Percentiles rank a stretch among this genome's conserved stretches.
Evolutionary conservation across 2,113 vertebrate genomes (phyloP).

Genomic region (Mirza zaza): DNA sequence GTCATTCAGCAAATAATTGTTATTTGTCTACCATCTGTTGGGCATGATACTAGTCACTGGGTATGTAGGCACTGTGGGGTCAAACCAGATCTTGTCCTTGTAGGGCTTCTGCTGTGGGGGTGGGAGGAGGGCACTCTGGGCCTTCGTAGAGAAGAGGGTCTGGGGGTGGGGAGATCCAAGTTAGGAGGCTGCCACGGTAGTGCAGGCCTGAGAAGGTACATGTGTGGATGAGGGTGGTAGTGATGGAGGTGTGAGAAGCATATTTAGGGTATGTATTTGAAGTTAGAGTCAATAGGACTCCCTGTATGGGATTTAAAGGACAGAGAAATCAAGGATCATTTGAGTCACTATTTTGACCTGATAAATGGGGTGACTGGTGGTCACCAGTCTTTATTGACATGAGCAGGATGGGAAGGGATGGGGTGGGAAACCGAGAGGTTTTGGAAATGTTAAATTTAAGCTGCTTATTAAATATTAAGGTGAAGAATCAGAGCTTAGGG

Average conservation of each 20-base stretch:
- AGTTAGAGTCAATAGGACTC: not conserved
- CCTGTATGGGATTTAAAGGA: not conserved
- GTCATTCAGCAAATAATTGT: not conserved
- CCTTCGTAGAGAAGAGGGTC: not conserved
- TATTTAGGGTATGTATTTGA: not conserved
- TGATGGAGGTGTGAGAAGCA: not conserved
- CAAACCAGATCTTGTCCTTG: not conserved
- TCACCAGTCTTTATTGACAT: not conserved
- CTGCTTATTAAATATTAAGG: not conserved
- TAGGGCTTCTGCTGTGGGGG: not conserved
- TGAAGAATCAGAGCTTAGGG: not conserved
- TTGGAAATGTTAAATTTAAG: conserved; percentile 11
- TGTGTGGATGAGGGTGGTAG: not conserved
- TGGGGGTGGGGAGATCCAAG: not conserved
- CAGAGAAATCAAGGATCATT: not conserved
- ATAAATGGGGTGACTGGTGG: not conserved
- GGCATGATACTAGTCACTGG: not conserved
- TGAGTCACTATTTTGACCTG: not conserved
- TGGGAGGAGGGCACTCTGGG: not conserved
- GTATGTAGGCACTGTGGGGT: not conserved
- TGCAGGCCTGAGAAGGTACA: not conserved
- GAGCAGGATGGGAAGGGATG: not conserved
- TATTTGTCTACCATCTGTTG: not conserved
- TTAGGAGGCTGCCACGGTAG: not conserved
- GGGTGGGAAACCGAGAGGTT: not conserved